Conservation (phyloP, 2,888 invertebrate species). For the Hypercompe scribonia region DNA sequence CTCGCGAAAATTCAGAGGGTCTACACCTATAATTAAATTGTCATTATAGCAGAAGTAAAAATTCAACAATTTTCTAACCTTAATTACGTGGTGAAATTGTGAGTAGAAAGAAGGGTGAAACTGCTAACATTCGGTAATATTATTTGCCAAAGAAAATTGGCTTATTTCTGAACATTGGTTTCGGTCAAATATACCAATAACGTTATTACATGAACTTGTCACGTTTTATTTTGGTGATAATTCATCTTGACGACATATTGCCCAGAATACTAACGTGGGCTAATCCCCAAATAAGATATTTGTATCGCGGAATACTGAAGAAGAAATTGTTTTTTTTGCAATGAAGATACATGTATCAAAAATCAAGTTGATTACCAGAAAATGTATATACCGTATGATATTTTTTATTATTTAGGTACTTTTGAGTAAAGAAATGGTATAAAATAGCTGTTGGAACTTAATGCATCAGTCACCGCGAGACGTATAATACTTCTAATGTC, state of each 20-base stretch:
- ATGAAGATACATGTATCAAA: no score
- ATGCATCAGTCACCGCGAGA: no score
- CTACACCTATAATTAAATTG: background rate
- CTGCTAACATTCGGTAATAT: background rate
- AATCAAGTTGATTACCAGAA: no score
- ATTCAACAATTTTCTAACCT: background rate
- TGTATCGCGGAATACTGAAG: background rate
- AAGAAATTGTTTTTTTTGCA: background rate
- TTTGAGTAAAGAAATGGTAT: no score
- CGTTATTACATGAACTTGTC: constrained; percentile 15
- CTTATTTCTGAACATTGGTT: background rate
- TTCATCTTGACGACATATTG: background rate
- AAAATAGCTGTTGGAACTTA: no score
- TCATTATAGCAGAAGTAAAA: background rate
- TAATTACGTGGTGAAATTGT: background rate
- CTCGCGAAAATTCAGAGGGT: background rate
- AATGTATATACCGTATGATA: no score
- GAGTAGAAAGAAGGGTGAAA: background rate
- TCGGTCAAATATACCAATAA: constrained; percentile 4
- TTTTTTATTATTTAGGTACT: no score
- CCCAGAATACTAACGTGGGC: background rate
- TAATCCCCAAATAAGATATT: background rate
- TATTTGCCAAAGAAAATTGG: background rate
- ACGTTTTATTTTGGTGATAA: constrained; percentile 14
- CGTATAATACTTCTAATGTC: no score